These are phyloP conservation scores for Protomyctophum bolini DNA, from an alignment of 2,113 vertebrate genomes.

Conservation along the genomic window DNA sequence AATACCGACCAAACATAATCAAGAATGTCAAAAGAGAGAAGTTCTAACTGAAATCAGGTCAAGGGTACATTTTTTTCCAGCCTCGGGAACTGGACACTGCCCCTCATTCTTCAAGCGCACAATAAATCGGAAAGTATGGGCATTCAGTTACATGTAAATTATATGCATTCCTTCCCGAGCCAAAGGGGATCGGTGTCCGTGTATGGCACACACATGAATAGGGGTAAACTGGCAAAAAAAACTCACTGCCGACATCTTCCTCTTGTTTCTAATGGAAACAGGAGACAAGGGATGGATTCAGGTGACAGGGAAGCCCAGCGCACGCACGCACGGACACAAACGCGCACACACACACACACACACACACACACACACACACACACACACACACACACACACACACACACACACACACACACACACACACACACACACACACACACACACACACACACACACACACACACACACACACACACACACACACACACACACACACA, in stretches of 20 bases:
- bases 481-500: constrained; percentile 12
- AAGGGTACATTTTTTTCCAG: constrained; percentile 36
- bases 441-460: constrained; percentile 23
- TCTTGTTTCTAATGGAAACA: constrained; percentile 70
- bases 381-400: constrained; percentile 6
- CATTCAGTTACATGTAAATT: constrained; percentile 77
- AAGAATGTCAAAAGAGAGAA: constrained; percentile 13
- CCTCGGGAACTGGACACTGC: constrained; percentile 67
- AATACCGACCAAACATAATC: constrained; percentile 16
- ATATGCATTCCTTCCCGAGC: constrained; percentile 71
- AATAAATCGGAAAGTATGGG: constrained; percentile 72
- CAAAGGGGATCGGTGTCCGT: constrained; percentile 69
- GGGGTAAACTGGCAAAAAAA: constrained; percentile 58
- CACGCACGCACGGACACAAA: neutral
- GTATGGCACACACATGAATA: constrained; percentile 69
- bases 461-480: constrained; percentile 3
- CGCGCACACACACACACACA: constrained; percentile 21
- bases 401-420: neutral
- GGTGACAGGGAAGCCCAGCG: constrained; percentile 54
- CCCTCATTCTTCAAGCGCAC: constrained; percentile 72
- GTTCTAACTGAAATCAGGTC: constrained; percentile 25
- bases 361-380: constrained; percentile 2
- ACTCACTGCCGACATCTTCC: constrained; percentile 65
- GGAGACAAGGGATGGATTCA: constrained; percentile 64
- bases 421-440: constrained; percentile 6